Conservation (phyloP, 2,113 vertebrate species). For the Cathartes aura region DNA sequence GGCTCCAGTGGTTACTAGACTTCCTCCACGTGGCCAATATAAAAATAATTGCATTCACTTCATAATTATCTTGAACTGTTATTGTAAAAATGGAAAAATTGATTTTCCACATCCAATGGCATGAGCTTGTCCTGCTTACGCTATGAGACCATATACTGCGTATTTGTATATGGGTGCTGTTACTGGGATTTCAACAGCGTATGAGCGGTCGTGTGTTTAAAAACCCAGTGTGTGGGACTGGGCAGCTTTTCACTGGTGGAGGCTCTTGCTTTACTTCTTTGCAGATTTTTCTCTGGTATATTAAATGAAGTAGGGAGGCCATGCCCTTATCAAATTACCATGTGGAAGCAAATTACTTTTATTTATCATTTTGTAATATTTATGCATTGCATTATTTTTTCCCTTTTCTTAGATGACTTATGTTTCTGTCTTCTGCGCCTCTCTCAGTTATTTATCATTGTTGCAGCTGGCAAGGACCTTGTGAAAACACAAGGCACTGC, state of each 20-base stretch:
- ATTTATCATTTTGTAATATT: background rate
- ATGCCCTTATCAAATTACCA: background rate
- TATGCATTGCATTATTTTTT: background rate
- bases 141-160: background rate
- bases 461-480: background rate
- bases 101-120: background rate
- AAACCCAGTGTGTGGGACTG: accelerated
- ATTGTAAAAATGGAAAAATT: background rate
- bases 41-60: background rate
- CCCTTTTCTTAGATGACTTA: background rate
- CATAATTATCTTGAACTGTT: background rate
- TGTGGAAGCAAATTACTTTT: background rate
- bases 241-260: background rate
- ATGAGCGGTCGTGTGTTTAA: background rate
- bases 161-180: accelerated
- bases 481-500: background rate
- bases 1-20: background rate
- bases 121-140: background rate
- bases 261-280: background rate
- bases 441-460: background rate
- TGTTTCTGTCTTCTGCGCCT: background rate
- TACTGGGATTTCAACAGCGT: background rate
- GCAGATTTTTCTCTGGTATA: background rate
- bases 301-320: background rate
- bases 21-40: background rate